Evolutionary conservation across 2,113 vertebrate species (phyloP), one percentile per base, ranked within the genome.

Genomic region (Nematolebias whitei): DNA sequence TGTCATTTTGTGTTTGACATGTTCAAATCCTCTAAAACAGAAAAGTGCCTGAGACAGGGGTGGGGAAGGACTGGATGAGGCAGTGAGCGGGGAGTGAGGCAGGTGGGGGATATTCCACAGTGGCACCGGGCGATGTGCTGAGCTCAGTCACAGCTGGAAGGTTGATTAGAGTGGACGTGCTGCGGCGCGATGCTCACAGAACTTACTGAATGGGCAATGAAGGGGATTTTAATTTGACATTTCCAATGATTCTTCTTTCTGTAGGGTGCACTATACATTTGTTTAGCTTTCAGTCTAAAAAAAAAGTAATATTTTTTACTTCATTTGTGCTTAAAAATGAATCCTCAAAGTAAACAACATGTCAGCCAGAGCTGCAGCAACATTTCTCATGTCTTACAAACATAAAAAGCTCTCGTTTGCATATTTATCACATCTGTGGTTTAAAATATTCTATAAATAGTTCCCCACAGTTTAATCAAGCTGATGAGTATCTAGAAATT

Each of bases 91-190:
- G 16, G 4, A 23, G 18, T 6, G 44, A 38, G 41, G 49, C 22
- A 57, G 24, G 51, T 39, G 75, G 11, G 49, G 64, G 45, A 38
- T 54, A 23, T 50, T 51, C 48, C 49, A 23, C 49, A 29, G 23
- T 1, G 22, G 40, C 7, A 19, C 18, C 2, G 15, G 66, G 66
- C 32, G 12, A 38, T 11, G 32, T 20, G 68, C 44, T 20, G 56
- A 69, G 44, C 63, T 24, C 62, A 24, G 65, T 76, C 56, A 35
- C 38, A 20, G 66, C 59, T 62, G 49, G 63, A 73, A 57, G 14
- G 67, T 16, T 83, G 32, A 80, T 75, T 19, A 56, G 8, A 70
- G 45, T 59, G 44, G 77, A 83, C 65, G 9, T 4, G 45, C 26
- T 26, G 22, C 23, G 49, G 32, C 9, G 23, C n/a, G 19, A 15